Conservation (phyloP, 2,113 vertebrate genomes). For the Albula glossodonta region DNA sequence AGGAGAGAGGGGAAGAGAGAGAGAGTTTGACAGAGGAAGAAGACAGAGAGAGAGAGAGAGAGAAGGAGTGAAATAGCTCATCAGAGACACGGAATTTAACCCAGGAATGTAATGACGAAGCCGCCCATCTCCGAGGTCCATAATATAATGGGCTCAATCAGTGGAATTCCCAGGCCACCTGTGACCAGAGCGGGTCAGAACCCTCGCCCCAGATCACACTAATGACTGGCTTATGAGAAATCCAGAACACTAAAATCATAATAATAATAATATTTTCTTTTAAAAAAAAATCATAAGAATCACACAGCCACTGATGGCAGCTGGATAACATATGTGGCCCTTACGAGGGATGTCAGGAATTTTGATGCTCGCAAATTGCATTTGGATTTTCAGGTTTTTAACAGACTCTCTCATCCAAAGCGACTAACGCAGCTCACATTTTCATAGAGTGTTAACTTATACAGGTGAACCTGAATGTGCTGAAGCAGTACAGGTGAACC, state of each 20-base stretch:
- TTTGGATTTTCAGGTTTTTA: too few relatives aligned
- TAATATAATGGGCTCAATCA: conserved; percentile 73
- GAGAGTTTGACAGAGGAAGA: conserved; percentile 6
- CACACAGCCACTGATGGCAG: not conserved
- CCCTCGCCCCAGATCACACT: conserved; percentile 73
- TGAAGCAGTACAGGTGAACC: too few relatives aligned
- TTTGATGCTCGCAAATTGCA: too few relatives aligned
- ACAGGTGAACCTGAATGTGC: too few relatives aligned
- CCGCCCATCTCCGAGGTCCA: conserved; percentile 54
- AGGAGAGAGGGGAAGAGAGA: conserved; percentile 31
- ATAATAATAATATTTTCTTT: not conserved
- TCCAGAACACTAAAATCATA: not conserved
- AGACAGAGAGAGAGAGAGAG: not conserved
- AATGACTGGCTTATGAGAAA: conserved; percentile 57
- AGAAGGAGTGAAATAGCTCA: conserved; percentile 47
- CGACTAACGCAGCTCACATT: too few relatives aligned
- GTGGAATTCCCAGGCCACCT: conserved; percentile 69
- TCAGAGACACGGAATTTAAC: conserved; percentile 64
- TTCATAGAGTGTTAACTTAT: too few relatives aligned
- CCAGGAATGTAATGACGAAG: conserved; percentile 62
- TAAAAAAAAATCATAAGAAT: not conserved
- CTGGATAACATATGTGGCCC: not conserved
- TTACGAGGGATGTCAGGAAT: not conserved
- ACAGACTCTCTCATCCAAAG: too few relatives aligned
- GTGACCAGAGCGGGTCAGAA: conserved; percentile 75